Evolutionary conservation across 2,888 invertebrate species (phyloP).

Genomic region (Drosophila neutralis): DNA sequence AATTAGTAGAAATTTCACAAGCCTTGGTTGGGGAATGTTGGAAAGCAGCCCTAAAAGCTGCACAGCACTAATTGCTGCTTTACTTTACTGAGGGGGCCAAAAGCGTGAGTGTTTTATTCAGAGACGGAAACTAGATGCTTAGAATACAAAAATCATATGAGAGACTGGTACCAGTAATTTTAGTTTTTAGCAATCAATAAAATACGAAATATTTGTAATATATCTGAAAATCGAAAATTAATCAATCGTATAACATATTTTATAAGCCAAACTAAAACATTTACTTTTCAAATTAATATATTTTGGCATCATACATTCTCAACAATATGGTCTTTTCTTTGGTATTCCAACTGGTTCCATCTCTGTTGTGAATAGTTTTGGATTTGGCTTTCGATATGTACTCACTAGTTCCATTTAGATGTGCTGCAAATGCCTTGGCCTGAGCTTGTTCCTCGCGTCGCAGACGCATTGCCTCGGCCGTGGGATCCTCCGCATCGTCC

Average conservation of each 20-base stretch:
- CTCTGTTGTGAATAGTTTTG: neutral
- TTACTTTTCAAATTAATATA: neutral
- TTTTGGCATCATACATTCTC: neutral
- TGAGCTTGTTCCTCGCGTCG: conserved; percentile 77
- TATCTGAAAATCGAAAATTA: neutral
- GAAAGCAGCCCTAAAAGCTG: conserved; percentile 45
- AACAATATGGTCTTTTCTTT: neutral
- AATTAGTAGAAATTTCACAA: conserved; percentile 50
- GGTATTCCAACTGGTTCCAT: conserved; percentile 32
- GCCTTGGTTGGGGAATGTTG: neutral
- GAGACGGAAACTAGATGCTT: conserved; percentile 54
- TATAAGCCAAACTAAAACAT: neutral
- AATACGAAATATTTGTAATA: neutral
- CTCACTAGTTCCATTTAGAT: conserved; percentile 89
- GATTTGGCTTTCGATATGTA: conserved; percentile 84
- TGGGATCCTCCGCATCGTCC: conserved; percentile 61
- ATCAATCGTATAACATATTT: neutral
- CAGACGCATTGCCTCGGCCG: conserved; percentile 51
- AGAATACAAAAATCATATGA: neutral
- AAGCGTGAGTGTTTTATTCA: conserved; percentile 21
- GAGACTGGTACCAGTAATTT: neutral
- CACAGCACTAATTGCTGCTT: conserved; percentile 63
- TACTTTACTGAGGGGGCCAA: conserved; percentile 14
- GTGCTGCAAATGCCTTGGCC: conserved; percentile 86
- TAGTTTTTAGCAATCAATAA: neutral